Evolutionary conservation across 2,888 invertebrate species (phyloP), one percentile per base, ranked within the genome.

Genomic region (Netelia inedita): DNA sequence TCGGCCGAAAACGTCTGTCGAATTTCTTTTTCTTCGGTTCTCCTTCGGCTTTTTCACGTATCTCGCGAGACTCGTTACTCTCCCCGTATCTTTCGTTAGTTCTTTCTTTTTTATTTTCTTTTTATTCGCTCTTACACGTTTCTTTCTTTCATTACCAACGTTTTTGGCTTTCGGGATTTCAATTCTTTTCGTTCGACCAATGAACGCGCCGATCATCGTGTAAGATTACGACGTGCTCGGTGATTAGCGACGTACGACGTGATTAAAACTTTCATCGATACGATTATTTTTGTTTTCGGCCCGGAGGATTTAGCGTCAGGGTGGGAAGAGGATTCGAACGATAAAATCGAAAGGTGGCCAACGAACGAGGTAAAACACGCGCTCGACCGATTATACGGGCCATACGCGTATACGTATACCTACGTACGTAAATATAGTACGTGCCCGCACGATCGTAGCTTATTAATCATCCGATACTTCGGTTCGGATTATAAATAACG

Each of bases 401-500:
- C 11, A 53, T 11, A 53, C 53, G 53, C 53, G 53, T 53, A 53
- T 28, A 28, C 28, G 28, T 28, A 3, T 6, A 1, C 3, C 1
- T 28, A 28, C 28, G 5, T 28, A 28, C 28, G 14, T 14, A 14
- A 46, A 53, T 71, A 65, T 21, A 57, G 21, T 23, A 43, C 50
- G 43, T 23, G 74, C 11, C 28, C 2, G 43, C n/a, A 59, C 66
- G 66, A 65, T 74, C 21, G 63, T 35, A 28, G 35, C 68, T 76
- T 68, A 50, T 78, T 84, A 76, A 72, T 80, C 83, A 76, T 73
- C 23, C 50, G 19, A 72, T 16, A 71, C 57, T 65, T 66, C 71
- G 75, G 69, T 53, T 28, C 59, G 69, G 43, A 79, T 85, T 88
- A 86, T 86, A 90, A 91, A 91, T 90, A 87, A 88, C 75, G 71